Conservation (phyloP, 2,113 vertebrate species). For the human region GRCh38 chr3:155631001-155631500, state of each 20-base stretch:
- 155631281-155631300: background rate
- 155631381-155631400: background rate
- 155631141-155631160: background rate
- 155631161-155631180: background rate
- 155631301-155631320: background rate
- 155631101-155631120: background rate
- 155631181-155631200: background rate
- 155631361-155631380: background rate
- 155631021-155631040: background rate
- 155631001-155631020: conserved; percentile 1
- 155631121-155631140: background rate
- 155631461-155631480: background rate
- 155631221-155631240: background rate
- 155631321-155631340: background rate
- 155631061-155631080: background rate
- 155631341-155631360: background rate
- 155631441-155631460: background rate
- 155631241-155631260: background rate
- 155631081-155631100: background rate
- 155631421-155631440: background rate
- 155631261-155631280: background rate
- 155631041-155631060: background rate
- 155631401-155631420: background rate
- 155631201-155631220: background rate
- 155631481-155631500: background rate